These are phyloP conservation scores for Podargus strigoides DNA, from an alignment of 2,797 vertebrate species.

Conservation along the genomic window DNA sequence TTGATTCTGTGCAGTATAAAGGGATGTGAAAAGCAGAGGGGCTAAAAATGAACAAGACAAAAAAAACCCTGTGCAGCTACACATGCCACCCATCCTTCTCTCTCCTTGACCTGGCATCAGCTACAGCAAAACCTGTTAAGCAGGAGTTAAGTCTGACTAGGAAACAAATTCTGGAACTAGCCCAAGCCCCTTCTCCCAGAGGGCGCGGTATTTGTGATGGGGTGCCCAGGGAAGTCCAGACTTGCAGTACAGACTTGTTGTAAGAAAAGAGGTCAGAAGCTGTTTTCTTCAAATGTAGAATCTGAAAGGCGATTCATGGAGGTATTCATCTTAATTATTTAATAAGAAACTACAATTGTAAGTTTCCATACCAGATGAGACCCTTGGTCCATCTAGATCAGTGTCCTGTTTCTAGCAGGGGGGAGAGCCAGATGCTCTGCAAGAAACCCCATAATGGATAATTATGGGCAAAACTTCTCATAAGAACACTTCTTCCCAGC, in stretches of 20 bases:
- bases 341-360: neutral
- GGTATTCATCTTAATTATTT: neutral
- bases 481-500: neutral
- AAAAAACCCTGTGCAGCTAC: neutral
- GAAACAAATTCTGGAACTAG: neutral
- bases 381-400: neutral
- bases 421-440: neutral
- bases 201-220: neutral
- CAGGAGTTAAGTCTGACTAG: neutral
- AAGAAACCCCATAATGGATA: neutral
- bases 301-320: neutral
- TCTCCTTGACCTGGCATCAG: neutral
- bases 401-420: neutral
- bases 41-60: neutral
- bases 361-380: neutral
- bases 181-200: neutral
- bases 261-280: neutral
- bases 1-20: neutral
- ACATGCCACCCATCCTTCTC: neutral
- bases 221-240: neutral
- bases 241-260: neutral
- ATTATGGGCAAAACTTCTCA: neutral
- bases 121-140: conserved; percentile 11
- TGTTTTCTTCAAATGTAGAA: neutral
- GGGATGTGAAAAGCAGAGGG: neutral